Evolutionary conservation across 2,888 invertebrate species (phyloP).

Genomic region (Junonia oenone): DNA sequence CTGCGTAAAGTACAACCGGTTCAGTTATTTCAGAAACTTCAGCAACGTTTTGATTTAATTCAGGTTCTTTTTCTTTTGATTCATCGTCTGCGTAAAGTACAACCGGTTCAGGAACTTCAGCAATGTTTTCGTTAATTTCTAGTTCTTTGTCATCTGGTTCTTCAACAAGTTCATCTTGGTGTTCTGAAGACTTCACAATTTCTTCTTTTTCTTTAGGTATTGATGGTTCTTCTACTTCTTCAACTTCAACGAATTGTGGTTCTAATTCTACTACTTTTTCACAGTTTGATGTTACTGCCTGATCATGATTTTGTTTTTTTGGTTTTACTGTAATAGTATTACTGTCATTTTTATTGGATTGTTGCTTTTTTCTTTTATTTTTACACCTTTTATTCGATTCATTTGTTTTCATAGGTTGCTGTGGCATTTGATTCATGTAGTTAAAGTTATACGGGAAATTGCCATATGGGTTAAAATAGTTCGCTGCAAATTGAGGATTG

Average conservation of each 20-base stretch:
- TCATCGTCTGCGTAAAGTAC: not conserved
- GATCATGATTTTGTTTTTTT: constrained; percentile 3
- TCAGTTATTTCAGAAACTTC: not conserved
- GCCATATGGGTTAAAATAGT: constrained; percentile 14
- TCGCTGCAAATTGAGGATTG: constrained; percentile 16
- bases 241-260: constrained; percentile 10
- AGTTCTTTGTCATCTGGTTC: constrained; percentile 10
- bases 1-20: not conserved
- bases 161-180: not conserved
- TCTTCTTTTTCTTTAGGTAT: not conserved
- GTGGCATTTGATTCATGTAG: constrained; percentile 30
- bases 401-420: constrained; percentile 13
- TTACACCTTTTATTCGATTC: constrained; percentile 16
- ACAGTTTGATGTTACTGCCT: not conserved
- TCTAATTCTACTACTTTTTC: constrained; percentile 6
- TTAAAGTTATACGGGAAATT: constrained; percentile 32
- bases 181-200: not conserved
- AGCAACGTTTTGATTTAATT: not conserved
- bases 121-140: not conserved
- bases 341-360: constrained; percentile 6
- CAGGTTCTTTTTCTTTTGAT: constrained; percentile 11
- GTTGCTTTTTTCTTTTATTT: constrained; percentile 22
- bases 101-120: not conserved
- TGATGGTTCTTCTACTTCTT: constrained; percentile 12
- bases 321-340: constrained; percentile 11